Base-by-base conservation (phyloP, 2,113 vertebrate species). In the Marcusenius ussheri region DNA sequence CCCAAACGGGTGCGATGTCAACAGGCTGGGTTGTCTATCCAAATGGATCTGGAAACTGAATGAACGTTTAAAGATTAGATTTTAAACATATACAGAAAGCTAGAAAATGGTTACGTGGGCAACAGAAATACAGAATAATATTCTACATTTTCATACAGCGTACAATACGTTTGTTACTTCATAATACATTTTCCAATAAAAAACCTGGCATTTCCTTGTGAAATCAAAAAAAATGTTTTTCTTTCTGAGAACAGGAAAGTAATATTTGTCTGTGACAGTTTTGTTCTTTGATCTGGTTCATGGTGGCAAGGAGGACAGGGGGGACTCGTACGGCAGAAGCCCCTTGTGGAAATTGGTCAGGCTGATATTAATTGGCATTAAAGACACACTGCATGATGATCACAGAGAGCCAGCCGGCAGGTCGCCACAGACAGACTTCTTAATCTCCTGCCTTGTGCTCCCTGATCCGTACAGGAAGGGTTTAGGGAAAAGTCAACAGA, bases 401-500 rank as follows among this genome's bases (percentile, higher is more conserved):
- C n/a, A 70, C 62, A 31, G 62, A 27, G n/a, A 27, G 45, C 8
- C 45, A 21, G 35, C 19, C 17, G 2, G 45, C 39, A n/a, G 24
- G 21, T 21, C 21, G 45, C 83, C 74, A 42, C 74, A 80, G 35
- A 83, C 77, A 83, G 77, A 45, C 15, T 83, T 13, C 39, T 45
- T 47, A 84, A 84, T 46, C 83, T 84, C 19, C 83, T 84, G 7
- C 83, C 83, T 47, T 46, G 74, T 84, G 83, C 45, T 84, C 83
- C 39, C 45, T 84, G 83, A 84, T 84, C 45, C 42, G 11, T 47
- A 84, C 83, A 84, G 45, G 24, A 47, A 84, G 21, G 83, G 21
- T 45, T 84, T 47, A n/a, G 7, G 83, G 19, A 46, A 84, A 84
- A 84, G 39, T 84, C 83, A 84, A 84, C 42, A 46, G 83, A 84